phyloP scores from a whole-genome alignment of 2,888 invertebrate genomes.

The Tinea semifulvella region DNA sequence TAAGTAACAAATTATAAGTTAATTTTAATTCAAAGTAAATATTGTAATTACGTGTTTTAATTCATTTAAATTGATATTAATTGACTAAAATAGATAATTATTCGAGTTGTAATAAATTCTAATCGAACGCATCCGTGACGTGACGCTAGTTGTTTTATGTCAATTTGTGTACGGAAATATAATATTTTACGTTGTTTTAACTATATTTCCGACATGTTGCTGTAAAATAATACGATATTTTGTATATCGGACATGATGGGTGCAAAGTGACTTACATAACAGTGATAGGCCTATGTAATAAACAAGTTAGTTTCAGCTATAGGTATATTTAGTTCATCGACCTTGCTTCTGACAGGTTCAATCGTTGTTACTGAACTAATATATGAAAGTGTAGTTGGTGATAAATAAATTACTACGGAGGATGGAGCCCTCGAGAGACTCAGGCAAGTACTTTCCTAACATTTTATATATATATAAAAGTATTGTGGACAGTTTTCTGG shows the following conservation, averaged over 20 bases:
- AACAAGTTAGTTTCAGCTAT: conserved; percentile 43
- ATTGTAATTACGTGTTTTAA: too few species aligned
- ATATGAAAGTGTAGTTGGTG: conserved; percentile 54
- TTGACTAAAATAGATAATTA: too few species aligned
- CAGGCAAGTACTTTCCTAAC: conserved; percentile 36
- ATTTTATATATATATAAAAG: too few species aligned
- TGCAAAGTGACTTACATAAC: conserved; percentile 7
- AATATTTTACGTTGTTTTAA: conserved; percentile 6
- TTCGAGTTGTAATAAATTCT: too few species aligned
- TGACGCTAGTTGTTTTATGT: conserved; percentile 30
- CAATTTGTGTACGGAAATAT: conserved; percentile 25
- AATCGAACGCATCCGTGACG: conserved; percentile 18
- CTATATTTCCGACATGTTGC: not conserved
- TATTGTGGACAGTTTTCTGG: too few species aligned
- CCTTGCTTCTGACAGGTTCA: conserved; percentile 68
- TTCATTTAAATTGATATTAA: too few species aligned
- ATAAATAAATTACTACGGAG: conserved; percentile 38
- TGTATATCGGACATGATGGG: not conserved
- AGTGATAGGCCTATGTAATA: conserved; percentile 26
- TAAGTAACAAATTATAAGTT: too few species aligned
- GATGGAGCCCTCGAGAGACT: conserved; percentile 63
- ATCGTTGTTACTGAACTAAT: conserved; percentile 56
- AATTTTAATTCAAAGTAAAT: too few species aligned
- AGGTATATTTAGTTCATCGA: conserved; percentile 67
- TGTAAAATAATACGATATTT: not conserved